Conservation (phyloP, 1,140 invertebrate species). For the Subanguina moxae region DNA sequence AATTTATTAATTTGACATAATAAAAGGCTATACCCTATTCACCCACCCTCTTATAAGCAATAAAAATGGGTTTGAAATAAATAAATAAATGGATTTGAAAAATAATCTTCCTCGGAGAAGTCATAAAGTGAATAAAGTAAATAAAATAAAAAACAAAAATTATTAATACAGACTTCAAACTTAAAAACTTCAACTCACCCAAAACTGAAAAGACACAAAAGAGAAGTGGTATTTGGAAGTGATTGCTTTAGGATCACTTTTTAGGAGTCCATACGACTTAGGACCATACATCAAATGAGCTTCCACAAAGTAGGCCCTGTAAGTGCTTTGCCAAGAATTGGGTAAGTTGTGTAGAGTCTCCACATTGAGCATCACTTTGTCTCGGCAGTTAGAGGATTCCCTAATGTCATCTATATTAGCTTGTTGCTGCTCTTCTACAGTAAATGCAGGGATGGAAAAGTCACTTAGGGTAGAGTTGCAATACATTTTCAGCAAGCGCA, state of each 20-base stretch:
- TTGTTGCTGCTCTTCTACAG: not conserved
- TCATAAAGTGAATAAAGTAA: constrained; percentile 4
- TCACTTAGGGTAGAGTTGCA: constrained; percentile 31
- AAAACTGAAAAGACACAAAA: constrained; percentile 28
- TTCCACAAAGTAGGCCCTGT: constrained; percentile 28
- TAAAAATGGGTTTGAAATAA: too few relatives aligned
- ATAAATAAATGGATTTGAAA: too few relatives aligned
- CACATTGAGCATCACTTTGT: constrained; percentile 25
- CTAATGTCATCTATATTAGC: constrained; percentile 11
- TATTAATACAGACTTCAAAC: too few relatives aligned
- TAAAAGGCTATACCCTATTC: too few relatives aligned
- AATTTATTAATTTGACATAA: too few relatives aligned
- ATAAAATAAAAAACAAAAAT: too few relatives aligned
- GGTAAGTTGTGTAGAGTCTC: constrained; percentile 36
- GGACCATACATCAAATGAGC: constrained; percentile 36
- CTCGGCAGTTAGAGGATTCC: constrained; percentile 19
- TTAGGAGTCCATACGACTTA: constrained; percentile 26
- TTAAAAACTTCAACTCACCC: constrained; percentile 24
- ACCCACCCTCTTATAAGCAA: too few relatives aligned
- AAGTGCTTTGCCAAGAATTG: constrained; percentile 14
- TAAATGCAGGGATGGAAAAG: constrained; percentile 24
- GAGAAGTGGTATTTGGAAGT: constrained; percentile 25
- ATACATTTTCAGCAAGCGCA: constrained; percentile 24
- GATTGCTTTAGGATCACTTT: not conserved
- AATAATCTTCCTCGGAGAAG: too few relatives aligned